These are phyloP conservation scores for Galemys pyrenaicus DNA, from an alignment of 2,113 vertebrate species.

Conservation along the genomic window DNA sequence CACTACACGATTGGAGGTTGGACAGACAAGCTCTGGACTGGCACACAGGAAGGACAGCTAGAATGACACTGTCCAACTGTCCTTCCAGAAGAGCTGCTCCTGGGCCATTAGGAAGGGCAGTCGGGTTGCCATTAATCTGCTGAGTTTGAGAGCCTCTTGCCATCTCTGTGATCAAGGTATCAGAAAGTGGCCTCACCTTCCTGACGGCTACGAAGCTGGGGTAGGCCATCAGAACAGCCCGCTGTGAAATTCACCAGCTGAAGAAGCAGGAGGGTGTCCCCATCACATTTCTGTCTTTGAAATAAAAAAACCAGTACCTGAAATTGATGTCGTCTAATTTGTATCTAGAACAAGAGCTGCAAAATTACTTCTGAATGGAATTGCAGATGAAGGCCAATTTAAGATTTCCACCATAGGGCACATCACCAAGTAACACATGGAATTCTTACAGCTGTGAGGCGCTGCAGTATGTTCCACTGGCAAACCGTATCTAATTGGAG, in stretches of 20 bases:
- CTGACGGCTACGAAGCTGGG: not conserved
- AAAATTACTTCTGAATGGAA: not conserved
- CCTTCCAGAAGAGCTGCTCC: not conserved
- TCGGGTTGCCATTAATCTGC: not conserved
- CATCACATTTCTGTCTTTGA: not conserved
- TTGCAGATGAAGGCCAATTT: not conserved
- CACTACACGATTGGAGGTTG: not conserved
- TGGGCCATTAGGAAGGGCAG: not conserved
- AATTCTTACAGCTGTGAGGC: not conserved
- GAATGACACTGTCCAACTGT: not conserved
- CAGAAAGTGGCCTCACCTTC: not conserved
- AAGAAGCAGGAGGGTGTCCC: not conserved
- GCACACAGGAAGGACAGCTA: not conserved
- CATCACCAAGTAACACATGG: not conserved
- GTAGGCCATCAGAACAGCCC: not conserved
- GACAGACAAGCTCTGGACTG: not conserved
- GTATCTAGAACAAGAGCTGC: not conserved
- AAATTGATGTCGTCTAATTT: not conserved
- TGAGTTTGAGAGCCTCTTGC: not conserved
- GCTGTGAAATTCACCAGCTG: not conserved
- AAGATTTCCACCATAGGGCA: not conserved
- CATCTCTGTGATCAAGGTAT: not conserved
- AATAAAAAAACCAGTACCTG: not conserved
- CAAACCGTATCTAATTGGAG: not conserved
- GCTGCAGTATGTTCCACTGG: not conserved